Conservation (phyloP, 2,888 invertebrate species). For the Ellobium chinense region DNA sequence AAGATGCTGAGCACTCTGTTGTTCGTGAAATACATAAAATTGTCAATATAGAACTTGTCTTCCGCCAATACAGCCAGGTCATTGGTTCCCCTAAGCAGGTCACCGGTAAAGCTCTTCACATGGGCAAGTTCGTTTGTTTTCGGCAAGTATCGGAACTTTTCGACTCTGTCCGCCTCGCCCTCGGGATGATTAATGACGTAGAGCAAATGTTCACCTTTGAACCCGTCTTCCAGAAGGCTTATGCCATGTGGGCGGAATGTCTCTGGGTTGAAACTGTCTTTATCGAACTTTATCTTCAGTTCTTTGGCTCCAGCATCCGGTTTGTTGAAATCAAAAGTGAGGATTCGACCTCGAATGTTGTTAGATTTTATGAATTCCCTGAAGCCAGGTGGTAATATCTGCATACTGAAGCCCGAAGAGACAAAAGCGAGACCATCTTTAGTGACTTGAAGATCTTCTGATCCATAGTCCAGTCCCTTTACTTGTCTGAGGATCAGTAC, state of each 20-base stretch:
- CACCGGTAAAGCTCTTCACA: conserved; percentile 1
- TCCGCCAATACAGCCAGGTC: conserved; percentile 22
- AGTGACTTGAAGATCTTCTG: conserved; percentile 66
- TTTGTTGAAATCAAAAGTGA: conserved; percentile 59
- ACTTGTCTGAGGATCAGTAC: conserved; percentile 22
- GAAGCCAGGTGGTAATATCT: not conserved
- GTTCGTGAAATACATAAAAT: conserved; percentile 31
- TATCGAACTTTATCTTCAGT: conserved; percentile 51
- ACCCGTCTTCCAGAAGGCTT: conserved; percentile 53
- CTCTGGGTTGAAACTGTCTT: conserved; percentile 46
- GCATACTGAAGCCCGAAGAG: conserved; percentile 49
- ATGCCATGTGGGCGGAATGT: conserved; percentile 57
- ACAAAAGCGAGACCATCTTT: conserved; percentile 66
- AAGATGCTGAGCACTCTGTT: not conserved
- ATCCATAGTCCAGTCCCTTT: conserved; percentile 52
- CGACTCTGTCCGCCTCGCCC: conserved; percentile 7
- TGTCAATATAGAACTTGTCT: conserved; percentile 41
- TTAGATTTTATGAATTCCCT: conserved; percentile 47
- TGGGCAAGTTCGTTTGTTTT: conserved; percentile 20
- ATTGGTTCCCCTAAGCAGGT: not conserved
- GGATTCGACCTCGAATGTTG: conserved; percentile 54
- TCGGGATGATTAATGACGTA: conserved; percentile 32
- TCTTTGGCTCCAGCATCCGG: conserved; percentile 54
- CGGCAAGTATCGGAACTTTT: conserved; percentile 31
- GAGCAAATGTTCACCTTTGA: conserved; percentile 23